Conservation (phyloP, 2,888 invertebrate genomes). For the Chaetogeoica ovagalla region DNA sequence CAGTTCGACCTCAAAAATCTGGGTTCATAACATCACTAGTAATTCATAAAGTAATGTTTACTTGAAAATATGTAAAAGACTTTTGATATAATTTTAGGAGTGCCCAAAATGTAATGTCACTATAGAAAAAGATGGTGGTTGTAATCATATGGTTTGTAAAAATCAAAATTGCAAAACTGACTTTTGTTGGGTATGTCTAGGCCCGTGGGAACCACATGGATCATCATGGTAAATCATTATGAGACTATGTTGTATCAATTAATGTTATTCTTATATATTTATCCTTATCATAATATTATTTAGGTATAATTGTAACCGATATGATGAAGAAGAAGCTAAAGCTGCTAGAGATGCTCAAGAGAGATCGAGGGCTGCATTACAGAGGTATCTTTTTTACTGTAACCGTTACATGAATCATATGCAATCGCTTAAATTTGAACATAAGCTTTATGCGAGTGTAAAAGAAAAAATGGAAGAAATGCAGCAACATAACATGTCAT, state of each 20-base stretch:
- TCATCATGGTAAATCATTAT: constrained; percentile 76
- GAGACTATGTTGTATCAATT: background rate
- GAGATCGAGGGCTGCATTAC: constrained; percentile 87
- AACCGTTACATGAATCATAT: constrained; percentile 99
- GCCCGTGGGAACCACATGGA: constrained; percentile 98
- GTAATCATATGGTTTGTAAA: constrained; percentile 99
- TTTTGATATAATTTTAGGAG: constrained; percentile 64
- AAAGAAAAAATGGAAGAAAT: constrained; percentile 99
- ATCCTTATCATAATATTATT: background rate
- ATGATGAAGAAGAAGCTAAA: constrained; percentile 95
- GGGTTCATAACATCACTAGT: too few species aligned
- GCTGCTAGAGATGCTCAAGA: constrained; percentile 96
- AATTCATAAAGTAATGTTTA: background rate
- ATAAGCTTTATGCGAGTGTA: constrained; percentile 92
- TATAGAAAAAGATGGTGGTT: constrained; percentile 97
- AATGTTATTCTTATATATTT: background rate
- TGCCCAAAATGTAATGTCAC: constrained; percentile 97
- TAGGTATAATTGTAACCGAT: constrained; percentile 93
- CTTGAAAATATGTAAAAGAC: background rate
- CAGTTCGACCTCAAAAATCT: too few species aligned
- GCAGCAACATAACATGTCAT: constrained; percentile 99
- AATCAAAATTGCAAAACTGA: constrained; percentile 97
- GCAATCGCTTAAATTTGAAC: constrained; percentile 97
- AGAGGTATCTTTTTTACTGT: constrained; percentile 97
- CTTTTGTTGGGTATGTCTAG: constrained; percentile 99